Evolutionary conservation across 2,113 vertebrate species (phyloP).

Genomic region (Puffinus mauretanicus): DNA sequence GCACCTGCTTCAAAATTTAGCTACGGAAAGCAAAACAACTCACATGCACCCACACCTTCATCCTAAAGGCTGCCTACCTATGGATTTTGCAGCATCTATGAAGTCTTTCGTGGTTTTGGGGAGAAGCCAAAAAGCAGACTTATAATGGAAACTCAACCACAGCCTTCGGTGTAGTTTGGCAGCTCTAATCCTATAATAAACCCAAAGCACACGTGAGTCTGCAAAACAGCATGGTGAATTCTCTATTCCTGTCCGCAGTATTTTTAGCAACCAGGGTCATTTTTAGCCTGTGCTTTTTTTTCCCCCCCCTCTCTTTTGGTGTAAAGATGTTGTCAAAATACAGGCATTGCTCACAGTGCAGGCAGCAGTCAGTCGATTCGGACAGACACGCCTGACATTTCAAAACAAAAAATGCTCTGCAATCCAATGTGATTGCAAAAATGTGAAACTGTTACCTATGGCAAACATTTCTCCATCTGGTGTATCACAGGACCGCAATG

Average conservation of each 20-base stretch:
- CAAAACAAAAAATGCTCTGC: slow-evolving; percentile 1
- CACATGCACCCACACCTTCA: neutral
- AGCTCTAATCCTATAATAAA: slow-evolving; percentile 16
- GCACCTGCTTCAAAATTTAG: neutral
- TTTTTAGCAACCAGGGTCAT: slow-evolving; percentile 25
- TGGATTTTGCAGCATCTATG: neutral
- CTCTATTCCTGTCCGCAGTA: slow-evolving; percentile 12
- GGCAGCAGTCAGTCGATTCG: neutral
- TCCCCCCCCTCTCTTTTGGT: rapidly evolving
- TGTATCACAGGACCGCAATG: neutral
- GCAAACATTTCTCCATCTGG: slow-evolving; percentile 4
- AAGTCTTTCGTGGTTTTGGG: neutral
- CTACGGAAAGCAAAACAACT: neutral
- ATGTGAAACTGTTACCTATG: neutral
- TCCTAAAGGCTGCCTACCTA: neutral
- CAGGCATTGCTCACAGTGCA: neutral
- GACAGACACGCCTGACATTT: neutral
- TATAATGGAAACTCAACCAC: neutral
- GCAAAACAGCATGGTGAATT: neutral
- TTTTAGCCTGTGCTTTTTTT: neutral
- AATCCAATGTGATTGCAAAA: neutral
- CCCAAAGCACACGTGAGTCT: neutral
- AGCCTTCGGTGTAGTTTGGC: neutral
- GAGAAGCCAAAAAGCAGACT: neutral
- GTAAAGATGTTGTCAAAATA: neutral